Evolutionary conservation across 92 coral and sea anemone genomes (phyloP).

Genomic region (Diadumene lineata): DNA sequence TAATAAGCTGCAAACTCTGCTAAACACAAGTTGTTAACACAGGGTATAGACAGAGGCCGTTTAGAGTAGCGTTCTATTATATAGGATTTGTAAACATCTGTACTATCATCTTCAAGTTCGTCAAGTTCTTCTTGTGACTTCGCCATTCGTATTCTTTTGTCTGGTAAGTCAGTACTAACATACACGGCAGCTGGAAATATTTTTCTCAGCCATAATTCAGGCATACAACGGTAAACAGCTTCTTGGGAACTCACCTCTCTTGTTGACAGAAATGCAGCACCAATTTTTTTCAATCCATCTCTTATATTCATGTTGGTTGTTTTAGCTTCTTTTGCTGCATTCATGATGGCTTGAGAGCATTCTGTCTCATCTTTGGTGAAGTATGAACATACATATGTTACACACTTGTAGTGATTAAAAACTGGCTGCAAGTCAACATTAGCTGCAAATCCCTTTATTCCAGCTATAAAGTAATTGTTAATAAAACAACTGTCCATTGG

Average conservation of each 20-base stretch:
- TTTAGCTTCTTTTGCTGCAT: background rate
- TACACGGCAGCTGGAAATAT: conserved; percentile 7
- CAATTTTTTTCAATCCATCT: conserved; percentile 31
- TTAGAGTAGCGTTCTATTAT: background rate
- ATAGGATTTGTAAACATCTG: background rate
- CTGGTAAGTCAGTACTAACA: background rate
- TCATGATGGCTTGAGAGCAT: conserved; percentile 13
- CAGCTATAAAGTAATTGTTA: background rate
- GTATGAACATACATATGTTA: background rate
- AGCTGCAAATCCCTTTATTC: background rate
- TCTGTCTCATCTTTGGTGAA: conserved; percentile 26
- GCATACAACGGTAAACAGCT: conserved; percentile 34
- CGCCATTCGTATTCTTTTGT: background rate
- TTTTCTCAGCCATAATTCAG: conserved; percentile 33
- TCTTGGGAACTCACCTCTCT: conserved; percentile 36
- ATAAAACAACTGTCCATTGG: conserved; percentile 44
- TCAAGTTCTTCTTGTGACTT: background rate
- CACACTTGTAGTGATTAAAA: background rate
- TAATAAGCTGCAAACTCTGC: background rate
- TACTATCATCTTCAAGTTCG: background rate
- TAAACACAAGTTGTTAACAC: background rate
- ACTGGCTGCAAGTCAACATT: background rate
- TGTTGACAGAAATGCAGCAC: conserved; percentile 36
- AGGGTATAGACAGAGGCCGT: background rate
- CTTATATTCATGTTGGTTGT: background rate